Evolutionary conservation across 92 coral and sea anemone genomes (phyloP), one percentile per base, ranked within the genome.

Genomic region (Paragorgia papillata): DNA sequence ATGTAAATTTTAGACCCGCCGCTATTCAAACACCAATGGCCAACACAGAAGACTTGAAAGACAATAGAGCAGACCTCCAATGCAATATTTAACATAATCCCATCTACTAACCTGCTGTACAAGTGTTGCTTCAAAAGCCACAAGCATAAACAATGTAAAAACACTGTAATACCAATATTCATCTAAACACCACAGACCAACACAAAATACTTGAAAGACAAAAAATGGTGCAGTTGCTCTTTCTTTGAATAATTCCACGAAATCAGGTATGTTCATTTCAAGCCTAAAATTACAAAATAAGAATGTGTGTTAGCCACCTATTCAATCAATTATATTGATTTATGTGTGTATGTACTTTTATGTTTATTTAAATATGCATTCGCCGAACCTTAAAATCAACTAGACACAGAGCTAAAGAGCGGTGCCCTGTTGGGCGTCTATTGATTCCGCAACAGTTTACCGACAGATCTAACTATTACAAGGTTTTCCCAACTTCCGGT

Each of bases 201-300:
- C 99, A 87, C 99, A 95, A 78, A 95, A 95, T 61, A 95, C 99
- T 95, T 95, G 99, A 67, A 95, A 95, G 55, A 95, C 99, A 87
- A 95, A 95, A 80, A 95, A 95, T 18, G 99, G 99, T 19, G 99
- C 95, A 7, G 99, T 95, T 2, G 99, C 99, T 41, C 99, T 62
- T 21, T 95, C 99, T 75, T 69, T 88, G 44, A 95, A 95, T 20
- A 95, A 82, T 32, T 95, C 97, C 90, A 84, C 75, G 73, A 95
- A 95, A 24, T 92, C 97, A 13, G 99, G 99, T 18, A 95, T 96
- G 80, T 80, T 83, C 99, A 95, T 95, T 75, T 95, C 92, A 39
- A 91, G 74, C 57, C 97, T 92, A 32, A 39, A 12, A 61, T 40
- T 13, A 58, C 32, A 12, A 41, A 34, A n/a, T 29, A 24, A 35